These are phyloP conservation scores for Drosophila oshimai DNA, from an alignment of 1,140 invertebrate genomes.

Conservation along the genomic window DNA sequence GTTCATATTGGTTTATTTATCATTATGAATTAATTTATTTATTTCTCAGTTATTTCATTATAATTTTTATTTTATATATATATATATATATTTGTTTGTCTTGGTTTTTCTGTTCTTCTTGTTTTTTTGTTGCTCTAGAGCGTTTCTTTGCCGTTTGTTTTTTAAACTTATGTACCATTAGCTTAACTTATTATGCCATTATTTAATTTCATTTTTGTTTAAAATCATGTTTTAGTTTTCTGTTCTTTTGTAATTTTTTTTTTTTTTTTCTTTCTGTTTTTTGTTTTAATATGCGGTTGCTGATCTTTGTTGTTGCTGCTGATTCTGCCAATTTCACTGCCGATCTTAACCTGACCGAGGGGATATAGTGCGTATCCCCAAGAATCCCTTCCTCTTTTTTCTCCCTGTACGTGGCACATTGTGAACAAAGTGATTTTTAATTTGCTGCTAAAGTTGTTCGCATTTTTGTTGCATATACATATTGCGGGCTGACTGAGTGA, in stretches of 20 bases:
- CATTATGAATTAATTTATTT: constrained; percentile 82
- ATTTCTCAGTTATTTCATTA: constrained; percentile 79
- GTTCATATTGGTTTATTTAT: constrained; percentile 82
- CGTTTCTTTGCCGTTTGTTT: constrained; percentile 74
- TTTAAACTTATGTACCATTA: constrained; percentile 81
- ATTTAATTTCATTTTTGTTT: constrained; percentile 73
- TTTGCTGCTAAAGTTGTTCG: constrained; percentile 55
- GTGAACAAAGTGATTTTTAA: constrained; percentile 60
- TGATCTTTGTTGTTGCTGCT: constrained; percentile 24
- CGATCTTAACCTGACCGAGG: constrained; percentile 39
- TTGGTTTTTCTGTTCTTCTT: constrained; percentile 59
- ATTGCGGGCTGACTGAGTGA: constrained; percentile 14
- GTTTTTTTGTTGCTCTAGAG: constrained; percentile 72
- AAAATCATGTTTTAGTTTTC: constrained; percentile 74
- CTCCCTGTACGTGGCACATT: constrained; percentile 53
- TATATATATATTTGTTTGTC: constrained; percentile 62
- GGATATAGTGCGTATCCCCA: constrained; percentile 11
- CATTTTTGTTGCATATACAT: constrained; percentile 34
- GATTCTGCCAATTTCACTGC: constrained; percentile 38
- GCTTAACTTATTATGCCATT: constrained; percentile 80
- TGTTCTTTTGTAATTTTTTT: constrained; percentile 38
- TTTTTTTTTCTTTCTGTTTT: background rate
- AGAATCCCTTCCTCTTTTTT: constrained; percentile 4
- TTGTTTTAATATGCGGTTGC: constrained; percentile 41
- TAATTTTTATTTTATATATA: constrained; percentile 75